Evolutionary conservation across 2,888 invertebrate species (phyloP).

Genomic region (Rotaria socialis): DNA sequence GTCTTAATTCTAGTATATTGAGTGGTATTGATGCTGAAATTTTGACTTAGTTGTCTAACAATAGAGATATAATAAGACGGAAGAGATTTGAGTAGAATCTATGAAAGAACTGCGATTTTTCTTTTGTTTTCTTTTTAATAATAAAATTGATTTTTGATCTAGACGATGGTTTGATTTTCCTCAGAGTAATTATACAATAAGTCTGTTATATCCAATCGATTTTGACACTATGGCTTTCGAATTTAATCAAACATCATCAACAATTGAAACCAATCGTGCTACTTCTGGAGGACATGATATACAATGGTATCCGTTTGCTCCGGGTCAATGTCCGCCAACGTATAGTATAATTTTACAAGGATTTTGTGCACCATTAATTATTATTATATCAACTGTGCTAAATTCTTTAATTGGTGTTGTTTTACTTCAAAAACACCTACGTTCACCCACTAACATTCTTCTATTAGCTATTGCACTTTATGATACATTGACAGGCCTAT

Average conservation of each 20-base stretch:
- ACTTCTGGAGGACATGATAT: not conserved
- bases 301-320: not conserved
- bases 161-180: not conserved
- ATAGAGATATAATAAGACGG: too few relatives aligned
- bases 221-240: not conserved
- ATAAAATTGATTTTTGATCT: not conserved
- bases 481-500: conserved; percentile 78
- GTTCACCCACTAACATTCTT: conserved; percentile 83
- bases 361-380: conserved; percentile 75
- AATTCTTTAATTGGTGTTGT: conserved; percentile 86
- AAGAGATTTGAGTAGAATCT: not conserved
- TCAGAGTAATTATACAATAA: not conserved
- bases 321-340: conserved; percentile 63
- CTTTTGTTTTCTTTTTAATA: too few relatives aligned
- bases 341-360: conserved; percentile 67
- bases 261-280: not conserved
- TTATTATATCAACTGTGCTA: conserved; percentile 79
- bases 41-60: too few relatives aligned
- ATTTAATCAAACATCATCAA: not conserved
- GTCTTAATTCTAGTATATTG: not conserved
- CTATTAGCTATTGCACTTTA: conserved; percentile 91
- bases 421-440: conserved; percentile 80
- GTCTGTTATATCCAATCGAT: not conserved
- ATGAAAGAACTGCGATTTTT: not conserved
- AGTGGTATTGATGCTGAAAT: not conserved